Conservation (phyloP, 2,113 vertebrate species). For the Halichoerus grypus region DNA sequence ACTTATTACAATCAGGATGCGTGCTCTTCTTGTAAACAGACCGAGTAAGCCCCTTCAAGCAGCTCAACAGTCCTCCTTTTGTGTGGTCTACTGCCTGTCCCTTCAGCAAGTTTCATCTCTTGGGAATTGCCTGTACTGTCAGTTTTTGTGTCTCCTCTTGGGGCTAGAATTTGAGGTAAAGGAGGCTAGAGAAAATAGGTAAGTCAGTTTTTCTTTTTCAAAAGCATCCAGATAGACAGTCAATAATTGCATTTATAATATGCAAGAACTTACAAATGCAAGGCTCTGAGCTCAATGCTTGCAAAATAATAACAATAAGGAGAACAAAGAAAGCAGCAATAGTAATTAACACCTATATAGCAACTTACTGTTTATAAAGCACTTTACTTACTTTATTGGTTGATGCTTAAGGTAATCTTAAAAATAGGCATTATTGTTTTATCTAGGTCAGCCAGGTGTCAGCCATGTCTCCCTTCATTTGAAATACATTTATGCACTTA, state of each 20-base stretch:
- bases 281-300: neutral
- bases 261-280: neutral
- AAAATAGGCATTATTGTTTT: neutral
- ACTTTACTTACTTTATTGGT: neutral
- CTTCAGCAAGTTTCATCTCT: constrained; percentile 56
- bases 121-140: neutral
- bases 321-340: constrained; percentile 11
- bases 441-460: neutral
- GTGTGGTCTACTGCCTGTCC: neutral
- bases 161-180: neutral
- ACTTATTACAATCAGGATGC: constrained; percentile 80
- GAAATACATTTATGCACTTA: neutral
- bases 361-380: neutral
- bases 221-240: neutral
- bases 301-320: constrained; percentile 9
- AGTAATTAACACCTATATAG: constrained; percentile 18
- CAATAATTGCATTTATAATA: neutral
- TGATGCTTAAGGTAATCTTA: neutral
- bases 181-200: neutral
- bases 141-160: constrained; percentile 46
- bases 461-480: neutral
- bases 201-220: constrained; percentile 47
- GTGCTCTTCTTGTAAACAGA: constrained; percentile 77
- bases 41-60: constrained; percentile 48
- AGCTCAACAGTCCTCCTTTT: constrained; percentile 37